Evolutionary conservation across 2,113 vertebrate genomes (phyloP).

Genomic region (Lasiurus borealis): DNA sequence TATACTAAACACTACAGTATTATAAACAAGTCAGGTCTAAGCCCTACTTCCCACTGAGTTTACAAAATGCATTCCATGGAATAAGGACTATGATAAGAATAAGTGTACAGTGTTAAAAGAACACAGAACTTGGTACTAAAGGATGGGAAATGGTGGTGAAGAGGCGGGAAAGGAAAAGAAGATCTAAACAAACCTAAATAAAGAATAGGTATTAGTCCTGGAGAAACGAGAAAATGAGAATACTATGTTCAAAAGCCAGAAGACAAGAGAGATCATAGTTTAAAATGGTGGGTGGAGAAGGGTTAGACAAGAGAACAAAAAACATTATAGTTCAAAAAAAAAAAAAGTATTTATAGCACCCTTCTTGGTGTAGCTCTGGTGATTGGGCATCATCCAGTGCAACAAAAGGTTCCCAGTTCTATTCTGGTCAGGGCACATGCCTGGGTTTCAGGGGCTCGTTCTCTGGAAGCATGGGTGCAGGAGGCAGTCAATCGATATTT

Average conservation of each 20-base stretch:
- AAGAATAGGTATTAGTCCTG: not conserved
- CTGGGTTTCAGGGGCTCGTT: not conserved
- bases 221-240: not conserved
- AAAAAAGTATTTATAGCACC: no score
- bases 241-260: not conserved
- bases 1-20: not conserved
- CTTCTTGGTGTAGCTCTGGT: no score
- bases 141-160: not conserved
- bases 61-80: conserved; percentile 25
- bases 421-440: not conserved
- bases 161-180: not conserved
- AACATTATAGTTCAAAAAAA: not conserved
- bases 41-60: not conserved
- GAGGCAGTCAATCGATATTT: not conserved
- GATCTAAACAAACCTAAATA: not conserved
- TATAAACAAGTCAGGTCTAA: conserved; percentile 24
- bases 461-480: not conserved
- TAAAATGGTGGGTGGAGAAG: not conserved
- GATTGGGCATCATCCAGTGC: no score
- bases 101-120: not conserved
- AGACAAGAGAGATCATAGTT: not conserved
- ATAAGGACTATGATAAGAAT: not conserved
- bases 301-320: not conserved
- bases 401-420: no score
- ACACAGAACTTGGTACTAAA: not conserved